Base-by-base conservation (phyloP, 2,888 invertebrate genomes). In the Phragmatobia fuliginosa region DNA sequence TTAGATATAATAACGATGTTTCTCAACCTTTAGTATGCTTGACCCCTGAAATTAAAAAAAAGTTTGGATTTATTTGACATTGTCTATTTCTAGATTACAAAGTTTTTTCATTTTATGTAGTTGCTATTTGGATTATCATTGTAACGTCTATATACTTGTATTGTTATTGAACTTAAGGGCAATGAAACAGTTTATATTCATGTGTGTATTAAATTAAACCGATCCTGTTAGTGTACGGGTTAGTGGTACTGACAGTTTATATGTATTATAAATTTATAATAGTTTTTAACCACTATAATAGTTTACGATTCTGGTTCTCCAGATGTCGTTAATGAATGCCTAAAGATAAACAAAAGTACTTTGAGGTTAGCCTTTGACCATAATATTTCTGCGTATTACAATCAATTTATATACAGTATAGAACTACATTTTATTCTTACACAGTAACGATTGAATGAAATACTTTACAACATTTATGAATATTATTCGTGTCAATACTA, bases 1-100 rank as follows among this genome's bases (percentile, higher is more conserved):
- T 38, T 65, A 56, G 36, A 36, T 32, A 63, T 63, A 63, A 32
- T 65, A 56, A 28, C 56, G 36, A 25, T 45, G 63, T 41, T 64
- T 64, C 59, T 49, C 28, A 67, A 67, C 31, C 38, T 28, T 68
- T 68, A 2, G 1, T 14, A 14, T 33, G 3, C 36, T 61, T 25
- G 11, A 25, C 25, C 28, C 21, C 18, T 62, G 10, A 62, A 62
- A 28, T 28, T 28, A 41, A 18, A 16, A 36, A 7, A 18, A 18
- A 32, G 28, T 8, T n/a, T 38, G 36, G n/a, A 2, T 6, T 6
- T 56, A 28, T 28, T 56, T 45, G 45, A 8, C 45, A 21, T 21
- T 49, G 10, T 25, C 25, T 25, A 25, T 52, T 25, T 16, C 10
- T 36, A 16, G 3, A 8, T 21, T 45, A 3, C n/a, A 32, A 52